These are phyloP conservation scores for Coregonus ussuriensis DNA, from an alignment of 2,797 vertebrate species.

Conservation along the genomic window DNA sequence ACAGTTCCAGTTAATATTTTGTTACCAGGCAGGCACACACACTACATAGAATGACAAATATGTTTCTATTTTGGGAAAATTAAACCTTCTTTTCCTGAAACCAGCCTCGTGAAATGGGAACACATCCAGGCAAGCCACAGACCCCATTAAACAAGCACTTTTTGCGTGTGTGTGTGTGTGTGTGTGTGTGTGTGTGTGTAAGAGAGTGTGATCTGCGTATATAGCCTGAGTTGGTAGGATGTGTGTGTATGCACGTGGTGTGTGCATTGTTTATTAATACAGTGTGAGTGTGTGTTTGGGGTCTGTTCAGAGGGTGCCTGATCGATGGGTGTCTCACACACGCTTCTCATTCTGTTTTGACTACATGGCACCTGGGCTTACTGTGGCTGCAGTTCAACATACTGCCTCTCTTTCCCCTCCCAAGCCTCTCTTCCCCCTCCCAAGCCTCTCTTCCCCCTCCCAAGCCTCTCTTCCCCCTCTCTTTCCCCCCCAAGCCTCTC, in stretches of 20 bases:
- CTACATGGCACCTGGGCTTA: too few species aligned
- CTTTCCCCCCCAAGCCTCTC: too few species aligned
- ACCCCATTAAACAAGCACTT: not conserved
- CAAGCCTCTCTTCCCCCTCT: too few species aligned
- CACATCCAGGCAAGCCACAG: conserved; percentile 7
- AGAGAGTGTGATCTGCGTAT: not conserved
- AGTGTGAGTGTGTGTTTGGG: too few species aligned
- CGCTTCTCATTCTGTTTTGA: not conserved
- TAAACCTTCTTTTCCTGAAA: conserved; percentile 1
- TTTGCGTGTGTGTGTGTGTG: not conserved
- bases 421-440: too few species aligned
- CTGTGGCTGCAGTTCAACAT: too few species aligned
- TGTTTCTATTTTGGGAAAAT: conserved; percentile 8
- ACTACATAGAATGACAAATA: too few species aligned
- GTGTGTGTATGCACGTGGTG: not conserved
- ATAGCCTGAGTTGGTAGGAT: too few species aligned
- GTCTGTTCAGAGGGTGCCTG: too few species aligned
- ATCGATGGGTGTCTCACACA: not conserved
- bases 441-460: too few species aligned
- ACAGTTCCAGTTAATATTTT: conserved; percentile 1
- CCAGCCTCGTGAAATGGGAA: not conserved
- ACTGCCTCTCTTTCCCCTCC: too few species aligned
- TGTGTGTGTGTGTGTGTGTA: not conserved
- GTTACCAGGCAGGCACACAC: too few species aligned
- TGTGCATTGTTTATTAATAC: not conserved